Evolutionary conservation across 2,797 vertebrate genomes (phyloP).

Genomic region (Ptychobarbus kaznakovi): DNA sequence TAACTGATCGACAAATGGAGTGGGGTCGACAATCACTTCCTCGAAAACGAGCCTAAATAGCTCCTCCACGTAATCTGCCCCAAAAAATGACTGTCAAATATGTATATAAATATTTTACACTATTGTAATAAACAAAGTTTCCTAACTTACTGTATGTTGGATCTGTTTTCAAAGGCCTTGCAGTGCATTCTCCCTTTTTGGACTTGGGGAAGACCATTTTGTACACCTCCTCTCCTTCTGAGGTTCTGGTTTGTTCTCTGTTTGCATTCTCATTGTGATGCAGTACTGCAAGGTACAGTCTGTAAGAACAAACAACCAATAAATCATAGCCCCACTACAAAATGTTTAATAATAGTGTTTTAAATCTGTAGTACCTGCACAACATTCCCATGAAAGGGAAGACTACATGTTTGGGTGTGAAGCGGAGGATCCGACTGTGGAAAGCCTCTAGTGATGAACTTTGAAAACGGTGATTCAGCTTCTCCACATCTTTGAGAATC

Average conservation of each 20-base stretch:
- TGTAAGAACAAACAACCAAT: background rate
- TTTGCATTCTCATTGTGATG: background rate
- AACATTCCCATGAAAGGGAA: constrained; percentile 1
- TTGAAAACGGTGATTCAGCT: background rate
- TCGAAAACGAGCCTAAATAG: background rate
- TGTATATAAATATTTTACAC: background rate
- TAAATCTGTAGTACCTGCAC: background rate
- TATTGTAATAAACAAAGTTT: background rate
- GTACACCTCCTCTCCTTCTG: background rate
- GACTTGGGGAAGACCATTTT: background rate
- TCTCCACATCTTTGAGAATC: background rate
- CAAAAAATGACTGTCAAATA: background rate
- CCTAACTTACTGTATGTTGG: background rate
- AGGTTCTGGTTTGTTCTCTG: background rate
- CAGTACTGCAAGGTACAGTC: background rate
- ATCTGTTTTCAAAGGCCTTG: background rate
- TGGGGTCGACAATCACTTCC: background rate
- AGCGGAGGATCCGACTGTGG: background rate
- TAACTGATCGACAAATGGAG: background rate
- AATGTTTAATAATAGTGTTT: background rate
- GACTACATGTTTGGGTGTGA: background rate
- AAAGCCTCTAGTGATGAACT: background rate
- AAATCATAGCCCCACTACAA: background rate
- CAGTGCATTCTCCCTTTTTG: background rate
- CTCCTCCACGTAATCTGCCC: background rate